Percentiles rank a stretch among this genome's conserved stretches.
These are phyloP conservation scores for Lasioglossum baleicum DNA, from an alignment of 1,140 invertebrate species.

Conservation along the genomic window DNA sequence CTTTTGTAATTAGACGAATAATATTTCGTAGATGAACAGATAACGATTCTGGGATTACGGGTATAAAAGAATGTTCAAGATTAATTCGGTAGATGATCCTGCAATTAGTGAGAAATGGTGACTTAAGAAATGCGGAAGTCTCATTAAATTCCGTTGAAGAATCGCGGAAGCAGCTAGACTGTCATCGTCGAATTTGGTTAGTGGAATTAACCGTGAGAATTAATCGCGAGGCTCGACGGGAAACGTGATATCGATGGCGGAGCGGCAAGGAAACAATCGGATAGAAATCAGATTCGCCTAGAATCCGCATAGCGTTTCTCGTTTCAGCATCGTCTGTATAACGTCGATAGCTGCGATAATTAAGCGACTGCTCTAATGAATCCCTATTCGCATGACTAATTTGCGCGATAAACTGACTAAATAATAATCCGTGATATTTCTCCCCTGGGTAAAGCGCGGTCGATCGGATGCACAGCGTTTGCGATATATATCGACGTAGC, in stretches of 20 bases:
- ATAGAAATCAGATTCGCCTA: slow-evolving; percentile 51
- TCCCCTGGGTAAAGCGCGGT: slow-evolving; percentile 60
- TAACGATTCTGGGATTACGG: too few species aligned
- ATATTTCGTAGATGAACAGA: too few species aligned
- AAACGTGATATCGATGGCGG: slow-evolving; percentile 5
- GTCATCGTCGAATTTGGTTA: neutral
- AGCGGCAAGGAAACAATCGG: slow-evolving; percentile 49
- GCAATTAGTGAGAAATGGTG: too few species aligned
- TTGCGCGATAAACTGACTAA: slow-evolving; percentile 68
- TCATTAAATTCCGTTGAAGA: too few species aligned
- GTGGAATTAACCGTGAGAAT: slow-evolving; percentile 34
- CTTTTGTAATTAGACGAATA: too few species aligned
- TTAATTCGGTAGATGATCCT: too few species aligned
- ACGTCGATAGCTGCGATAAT: slow-evolving; percentile 61
- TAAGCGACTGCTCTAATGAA: slow-evolving; percentile 68
- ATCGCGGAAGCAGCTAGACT: too few species aligned
- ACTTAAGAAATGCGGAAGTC: too few species aligned
- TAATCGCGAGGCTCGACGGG: slow-evolving; percentile 6
- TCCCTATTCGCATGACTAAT: slow-evolving; percentile 69
- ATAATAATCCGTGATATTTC: slow-evolving; percentile 70
- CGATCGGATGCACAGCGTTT: slow-evolving; percentile 51
- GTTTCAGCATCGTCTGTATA: slow-evolving; percentile 45
- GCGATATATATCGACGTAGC: slow-evolving; percentile 44
- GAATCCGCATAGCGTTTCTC: slow-evolving; percentile 44
- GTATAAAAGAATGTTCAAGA: too few species aligned